Evolutionary conservation across 1,140 invertebrate species (phyloP).

Genomic region (Coelopa frigida): DNA sequence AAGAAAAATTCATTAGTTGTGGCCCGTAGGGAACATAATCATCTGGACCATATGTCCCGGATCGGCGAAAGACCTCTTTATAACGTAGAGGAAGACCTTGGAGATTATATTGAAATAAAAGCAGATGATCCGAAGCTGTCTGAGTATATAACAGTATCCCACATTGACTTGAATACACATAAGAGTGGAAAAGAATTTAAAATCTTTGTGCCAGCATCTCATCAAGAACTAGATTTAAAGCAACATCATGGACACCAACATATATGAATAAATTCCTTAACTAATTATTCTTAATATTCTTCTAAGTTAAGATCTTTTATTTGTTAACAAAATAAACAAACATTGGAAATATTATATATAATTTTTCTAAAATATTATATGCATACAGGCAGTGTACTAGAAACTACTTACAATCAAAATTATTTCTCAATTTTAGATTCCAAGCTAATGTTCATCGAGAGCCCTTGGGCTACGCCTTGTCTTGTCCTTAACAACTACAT

Average conservation of each 20-base stretch:
- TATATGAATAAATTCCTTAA: not conserved
- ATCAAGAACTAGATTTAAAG: constrained; percentile 3
- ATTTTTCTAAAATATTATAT: not conserved
- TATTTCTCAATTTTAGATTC: constrained; percentile 11
- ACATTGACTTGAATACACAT: constrained; percentile 32
- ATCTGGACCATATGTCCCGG: constrained; percentile 14
- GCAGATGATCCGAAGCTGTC: constrained; percentile 28
- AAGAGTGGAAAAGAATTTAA: constrained; percentile 35
- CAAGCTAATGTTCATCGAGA: constrained; percentile 33
- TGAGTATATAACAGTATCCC: constrained; percentile 31
- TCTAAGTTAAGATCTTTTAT: too few relatives aligned
- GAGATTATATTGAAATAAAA: constrained; percentile 18
- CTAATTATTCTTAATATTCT: not conserved
- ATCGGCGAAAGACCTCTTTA: constrained; percentile 17
- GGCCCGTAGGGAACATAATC: constrained; percentile 15
- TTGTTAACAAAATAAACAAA: not conserved
- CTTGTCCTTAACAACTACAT: constrained; percentile 37
- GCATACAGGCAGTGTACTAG: not conserved
- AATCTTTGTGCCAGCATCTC: constrained; percentile 15
- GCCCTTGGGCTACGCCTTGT: constrained; percentile 43
- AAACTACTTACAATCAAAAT: constrained; percentile 5
- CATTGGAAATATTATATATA: not conserved
- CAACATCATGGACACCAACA: not conserved
- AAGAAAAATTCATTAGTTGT: constrained; percentile 17
- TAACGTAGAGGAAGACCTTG: constrained; percentile 17